A percentile compares a stretch with the other conserved stretches of the same genome.
Evolutionary conservation across 2,888 invertebrate genomes (phyloP).

Genomic region (Malachius bipustulatus): DNA sequence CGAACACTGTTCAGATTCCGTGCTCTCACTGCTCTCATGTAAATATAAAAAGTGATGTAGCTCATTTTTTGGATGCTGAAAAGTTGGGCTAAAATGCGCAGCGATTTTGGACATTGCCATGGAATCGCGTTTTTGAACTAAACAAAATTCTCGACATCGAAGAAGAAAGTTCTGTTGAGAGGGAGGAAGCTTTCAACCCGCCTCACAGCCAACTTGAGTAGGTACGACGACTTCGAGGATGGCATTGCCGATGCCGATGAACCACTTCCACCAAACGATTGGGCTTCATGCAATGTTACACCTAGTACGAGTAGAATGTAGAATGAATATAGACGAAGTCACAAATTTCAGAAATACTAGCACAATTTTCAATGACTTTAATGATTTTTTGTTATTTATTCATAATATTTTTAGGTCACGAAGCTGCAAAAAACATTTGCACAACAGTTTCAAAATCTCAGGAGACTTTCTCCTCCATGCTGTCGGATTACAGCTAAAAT

Average conservation of each 20-base stretch:
- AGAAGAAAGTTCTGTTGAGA: neutral
- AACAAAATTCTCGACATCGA: neutral
- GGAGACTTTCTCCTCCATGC: conserved; percentile 1
- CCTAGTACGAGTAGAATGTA: conserved; percentile 1
- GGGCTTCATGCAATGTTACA: neutral
- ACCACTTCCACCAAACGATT: conserved; percentile 3
- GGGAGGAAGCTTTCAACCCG: neutral
- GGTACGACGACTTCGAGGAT: conserved; percentile 2
- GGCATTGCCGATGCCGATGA: conserved; percentile 2
- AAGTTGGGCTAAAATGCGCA: conserved; percentile 3
- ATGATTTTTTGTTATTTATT: conserved; percentile 1
- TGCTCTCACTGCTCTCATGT: conserved; percentile 1
- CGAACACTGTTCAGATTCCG: conserved; percentile 1
- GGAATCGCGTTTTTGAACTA: conserved; percentile 1
- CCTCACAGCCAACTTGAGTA: conserved; percentile 3
- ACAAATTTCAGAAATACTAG: conserved; percentile 1
- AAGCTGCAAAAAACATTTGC: conserved; percentile 3
- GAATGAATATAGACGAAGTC: conserved; percentile 1
- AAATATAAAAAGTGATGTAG: neutral
- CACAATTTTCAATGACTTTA: conserved; percentile 1
- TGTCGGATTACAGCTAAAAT: neutral
- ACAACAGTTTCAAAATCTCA: conserved; percentile 1
- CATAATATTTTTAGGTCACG: neutral
- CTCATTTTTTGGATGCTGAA: conserved; percentile 2
- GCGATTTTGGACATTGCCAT: neutral